Base-by-base conservation (phyloP, 2,888 invertebrate genomes). In the Gari tellinella region DNA sequence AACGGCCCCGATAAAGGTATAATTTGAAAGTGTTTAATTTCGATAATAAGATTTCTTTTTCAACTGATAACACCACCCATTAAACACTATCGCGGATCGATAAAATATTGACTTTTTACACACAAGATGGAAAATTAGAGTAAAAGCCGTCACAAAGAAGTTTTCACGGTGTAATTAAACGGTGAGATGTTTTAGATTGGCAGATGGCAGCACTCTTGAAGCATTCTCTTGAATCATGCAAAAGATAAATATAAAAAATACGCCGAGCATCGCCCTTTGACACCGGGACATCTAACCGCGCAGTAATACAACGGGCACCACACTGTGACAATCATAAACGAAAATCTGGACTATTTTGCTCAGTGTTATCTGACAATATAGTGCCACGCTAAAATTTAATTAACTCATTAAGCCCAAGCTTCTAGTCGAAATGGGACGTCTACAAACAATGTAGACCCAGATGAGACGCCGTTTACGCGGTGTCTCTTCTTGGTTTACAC, bases 1-100 rank as follows among this genome's bases (percentile, higher is more conserved):
- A 58, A 19, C 43, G n/a, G 31, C 25, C 5, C 23, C 46, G 64
- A 57, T 61, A 55, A 56, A 56, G 65, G 58, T 49, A 56, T 65
- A 65, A 65, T 72, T 65, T 53, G 63, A 67, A 67, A 67, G 63
- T 64, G 67, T 73, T 73, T 63, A 60, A 67, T 64, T 67, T 63
- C 64, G 48, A 26, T 40, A 61, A 65, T 48, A 60, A 60, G 60
- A 61, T 64, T 64, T 68, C 41, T 57, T 68, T 62, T 63, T 56
- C 37, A 46, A 37, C 48, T 26, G 37, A 72, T 62, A 67, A 52
- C 62, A 61, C 46, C 55, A 25, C 17, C 62, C 49, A 66, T 72
- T 66, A 72, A 65, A 60, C 41, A 37, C 52, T 53, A 62, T 60
- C 49, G 45, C 40, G 49, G 56, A 74, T 74, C 68, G 74, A 64